A percentile compares a stretch with the other conserved stretches of the same genome.
These are phyloP conservation scores for Xiphophorus birchmanni DNA, from an alignment of 2,797 vertebrate genomes.

Conservation along the genomic window DNA sequence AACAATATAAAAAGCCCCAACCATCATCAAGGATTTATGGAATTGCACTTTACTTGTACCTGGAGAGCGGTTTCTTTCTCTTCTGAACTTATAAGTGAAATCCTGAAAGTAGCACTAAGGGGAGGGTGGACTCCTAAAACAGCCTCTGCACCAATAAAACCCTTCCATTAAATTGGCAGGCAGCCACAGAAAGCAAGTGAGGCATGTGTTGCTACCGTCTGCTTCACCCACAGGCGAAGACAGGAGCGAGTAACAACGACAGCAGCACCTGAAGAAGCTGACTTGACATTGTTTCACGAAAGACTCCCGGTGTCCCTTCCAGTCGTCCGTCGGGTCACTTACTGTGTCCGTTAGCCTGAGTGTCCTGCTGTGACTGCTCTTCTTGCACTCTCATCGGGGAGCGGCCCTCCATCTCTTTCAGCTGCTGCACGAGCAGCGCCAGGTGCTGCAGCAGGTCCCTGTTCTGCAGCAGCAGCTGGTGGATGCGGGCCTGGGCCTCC, in stretches of 20 bases:
- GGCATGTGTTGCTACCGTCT: conserved; percentile 19
- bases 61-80: neutral
- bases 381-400: conserved; percentile 18
- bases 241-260: conserved; percentile 8
- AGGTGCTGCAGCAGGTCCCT: conserved; percentile 86
- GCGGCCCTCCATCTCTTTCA: conserved; percentile 83
- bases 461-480: conserved; percentile 89
- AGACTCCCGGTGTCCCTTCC: conserved; percentile 6
- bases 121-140: neutral
- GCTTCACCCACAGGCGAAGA: conserved; percentile 4
- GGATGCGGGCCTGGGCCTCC: conserved; percentile 86
- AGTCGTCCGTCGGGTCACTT: conserved; percentile 30
- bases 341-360: conserved; percentile 60
- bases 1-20: neutral
- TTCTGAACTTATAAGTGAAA: neutral
- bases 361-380: conserved; percentile 36
- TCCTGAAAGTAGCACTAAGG: neutral
- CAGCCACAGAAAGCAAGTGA: conserved; percentile 16
- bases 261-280: conserved; percentile 16
- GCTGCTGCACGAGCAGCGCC: conserved; percentile 86
- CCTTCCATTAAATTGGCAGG: neutral
- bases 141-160: neutral
- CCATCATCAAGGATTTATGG: neutral
- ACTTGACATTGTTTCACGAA: conserved; percentile 23
- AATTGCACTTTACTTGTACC: neutral